Conservation (phyloP, 2,797 vertebrate genomes). For the Oryzias dopingdopingensis region DNA sequence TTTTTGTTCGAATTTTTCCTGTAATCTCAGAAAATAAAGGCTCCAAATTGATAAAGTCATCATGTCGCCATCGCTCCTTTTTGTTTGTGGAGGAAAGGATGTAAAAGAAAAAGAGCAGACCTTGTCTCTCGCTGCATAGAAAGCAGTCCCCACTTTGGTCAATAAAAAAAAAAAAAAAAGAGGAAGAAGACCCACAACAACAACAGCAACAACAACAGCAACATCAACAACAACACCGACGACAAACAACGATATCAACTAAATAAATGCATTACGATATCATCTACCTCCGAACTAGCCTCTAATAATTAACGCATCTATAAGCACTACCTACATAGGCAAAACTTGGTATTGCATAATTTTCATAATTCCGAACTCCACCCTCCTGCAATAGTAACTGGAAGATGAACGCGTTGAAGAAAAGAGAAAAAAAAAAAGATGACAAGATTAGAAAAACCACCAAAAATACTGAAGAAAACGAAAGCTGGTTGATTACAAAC, state of each 20-base stretch:
- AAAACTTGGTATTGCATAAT: slow-evolving; percentile 99
- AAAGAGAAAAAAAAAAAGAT: slow-evolving; percentile 83
- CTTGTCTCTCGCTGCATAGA: slow-evolving; percentile 97
- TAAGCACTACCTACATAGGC: slow-evolving; percentile 99
- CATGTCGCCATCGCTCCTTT: neutral
- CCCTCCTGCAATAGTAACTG: slow-evolving; percentile 93
- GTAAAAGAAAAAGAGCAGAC: slow-evolving; percentile 82
- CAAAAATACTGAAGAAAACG: slow-evolving; percentile 86
- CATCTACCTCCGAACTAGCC: slow-evolving; percentile 96
- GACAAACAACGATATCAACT: slow-evolving; percentile 77
- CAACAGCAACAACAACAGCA: slow-evolving; percentile 74
- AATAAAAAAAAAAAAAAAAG: slow-evolving; percentile 73
- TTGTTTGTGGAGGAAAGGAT: slow-evolving; percentile 50
- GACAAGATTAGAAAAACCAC: slow-evolving; percentile 89
- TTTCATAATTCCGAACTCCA: slow-evolving; percentile 96
- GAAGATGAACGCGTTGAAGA: slow-evolving; percentile 90
- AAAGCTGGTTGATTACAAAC: slow-evolving; percentile 99
- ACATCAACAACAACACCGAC: slow-evolving; percentile 72
- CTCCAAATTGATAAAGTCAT: slow-evolving; percentile 65
- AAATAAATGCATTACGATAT: slow-evolving; percentile 86
- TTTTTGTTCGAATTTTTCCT: slow-evolving; percentile 73
- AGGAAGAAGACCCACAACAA: slow-evolving; percentile 64
- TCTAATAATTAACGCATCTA: slow-evolving; percentile 99
- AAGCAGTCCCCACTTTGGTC: slow-evolving; percentile 99
- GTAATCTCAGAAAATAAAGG: slow-evolving; percentile 79